Evolutionary conservation across 2,888 invertebrate genomes (phyloP), one percentile per base, ranked within the genome.

Genomic region (Saturnia pavonia): DNA sequence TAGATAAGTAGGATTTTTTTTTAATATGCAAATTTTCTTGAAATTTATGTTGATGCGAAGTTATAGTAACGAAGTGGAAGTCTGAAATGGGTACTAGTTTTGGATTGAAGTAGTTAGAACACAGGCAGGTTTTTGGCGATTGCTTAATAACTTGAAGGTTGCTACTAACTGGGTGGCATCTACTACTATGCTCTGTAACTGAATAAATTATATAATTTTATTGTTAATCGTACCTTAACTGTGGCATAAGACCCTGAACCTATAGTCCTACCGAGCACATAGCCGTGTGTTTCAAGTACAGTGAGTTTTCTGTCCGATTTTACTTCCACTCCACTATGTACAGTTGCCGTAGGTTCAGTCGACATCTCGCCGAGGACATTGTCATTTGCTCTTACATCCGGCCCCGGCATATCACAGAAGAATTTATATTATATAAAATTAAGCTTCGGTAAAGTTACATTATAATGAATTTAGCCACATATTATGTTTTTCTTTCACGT

Each of bases 231-330:
- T 91, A 96, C 96, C 94, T 97, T 96, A 14, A 97, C 97, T 69
- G 96, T 97, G 65, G 97, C 97, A 89, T 97, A 97, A 57, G 97
- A 97, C 27, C 97, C 97, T n/a, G 96, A 95, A 8, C 97, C 97
- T 77, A 97, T 96, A 8, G 96, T 96, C 83, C 96, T 96, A 25
- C 97, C 97, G 71, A 97, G 89, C 70, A 94, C 94, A 80, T 97
- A 97, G 74, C 97, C 97, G 86, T 97, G 97, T 42, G 95, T 95
- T 89, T 97, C 96, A 51, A 97, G 94, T 67, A 97, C 96, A n/a
- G 96, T 96, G 76, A 94, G 83, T 82, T 94, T 94, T 75, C 88
- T 86, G 75, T 94, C 94, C 74, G 89, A 72, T 81, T 91, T 92
- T 57, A 91, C 85, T 78, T 91, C 92, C 69, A 89, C 90, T 68